Conservation (phyloP, 2,888 invertebrate genomes). For the Balanococcus diminutus region DNA sequence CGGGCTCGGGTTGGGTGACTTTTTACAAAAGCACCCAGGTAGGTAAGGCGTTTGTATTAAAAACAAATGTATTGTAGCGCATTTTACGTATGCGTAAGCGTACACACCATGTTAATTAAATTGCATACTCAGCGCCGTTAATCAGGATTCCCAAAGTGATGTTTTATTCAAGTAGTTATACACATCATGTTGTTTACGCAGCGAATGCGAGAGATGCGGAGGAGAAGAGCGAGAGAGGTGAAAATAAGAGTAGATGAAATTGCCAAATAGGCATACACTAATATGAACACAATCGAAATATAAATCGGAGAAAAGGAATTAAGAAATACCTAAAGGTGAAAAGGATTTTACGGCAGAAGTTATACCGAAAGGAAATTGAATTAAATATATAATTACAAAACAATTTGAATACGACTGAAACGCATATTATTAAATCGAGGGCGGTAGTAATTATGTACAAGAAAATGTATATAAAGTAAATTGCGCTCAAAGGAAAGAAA, state of each 20-base stretch:
- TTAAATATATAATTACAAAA: constrained; percentile 27
- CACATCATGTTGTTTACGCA: constrained; percentile 5
- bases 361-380: constrained; percentile 1
- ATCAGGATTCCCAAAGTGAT: constrained; percentile 12
- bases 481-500: constrained; percentile 27
- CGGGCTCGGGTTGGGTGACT: too few relatives aligned
- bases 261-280: background rate
- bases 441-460: constrained; percentile 27
- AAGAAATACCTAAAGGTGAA: constrained; percentile 10
- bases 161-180: background rate
- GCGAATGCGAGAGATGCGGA: background rate
- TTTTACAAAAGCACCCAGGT: background rate
- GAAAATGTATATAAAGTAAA: constrained; percentile 27
- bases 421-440: constrained; percentile 23
- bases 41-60: too few relatives aligned
- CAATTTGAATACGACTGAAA: constrained; percentile 31
- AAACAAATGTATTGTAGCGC: too few relatives aligned
- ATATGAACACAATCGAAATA: constrained; percentile 23
- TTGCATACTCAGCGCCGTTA: constrained; percentile 15
- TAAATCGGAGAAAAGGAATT: constrained; percentile 19
- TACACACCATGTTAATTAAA: constrained; percentile 4
- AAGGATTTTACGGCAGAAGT: constrained; percentile 2
- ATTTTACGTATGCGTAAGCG: background rate
- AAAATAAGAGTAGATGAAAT: background rate
- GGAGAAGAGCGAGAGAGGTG: background rate